Conservation (phyloP, 1,140 invertebrate species). For the Zaprionus africanus region DNA sequence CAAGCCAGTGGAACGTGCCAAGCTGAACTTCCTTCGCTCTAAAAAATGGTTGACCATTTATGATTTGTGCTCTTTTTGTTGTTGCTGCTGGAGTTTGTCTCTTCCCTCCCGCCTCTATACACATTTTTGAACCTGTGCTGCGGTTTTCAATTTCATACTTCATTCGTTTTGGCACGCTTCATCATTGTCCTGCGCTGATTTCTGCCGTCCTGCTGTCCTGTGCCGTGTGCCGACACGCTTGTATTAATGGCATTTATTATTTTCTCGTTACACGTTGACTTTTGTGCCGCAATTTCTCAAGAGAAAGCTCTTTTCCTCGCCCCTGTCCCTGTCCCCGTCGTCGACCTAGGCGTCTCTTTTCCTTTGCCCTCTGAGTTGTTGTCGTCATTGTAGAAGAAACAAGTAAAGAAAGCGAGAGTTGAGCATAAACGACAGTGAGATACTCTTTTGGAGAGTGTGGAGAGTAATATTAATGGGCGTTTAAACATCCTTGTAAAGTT, state of each 20-base stretch:
- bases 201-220: background rate
- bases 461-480: no score
- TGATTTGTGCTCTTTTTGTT: conserved; percentile 39
- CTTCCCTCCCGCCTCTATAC: background rate
- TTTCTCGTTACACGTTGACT: conserved; percentile 83
- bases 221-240: conserved; percentile 37
- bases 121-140: conserved; percentile 50
- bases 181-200: conserved; percentile 13
- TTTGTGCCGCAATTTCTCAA: conserved; percentile 81
- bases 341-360: background rate
- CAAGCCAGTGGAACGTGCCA: background rate
- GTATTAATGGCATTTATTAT: conserved; percentile 83
- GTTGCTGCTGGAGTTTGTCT: conserved; percentile 8
- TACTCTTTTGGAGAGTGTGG: no score
- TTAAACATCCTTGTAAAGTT: no score
- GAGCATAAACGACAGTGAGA: no score
- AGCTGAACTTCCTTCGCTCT: background rate
- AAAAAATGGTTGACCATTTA: conserved; percentile 49
- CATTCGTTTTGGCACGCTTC: conserved; percentile 62
- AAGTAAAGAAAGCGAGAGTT: background rate
- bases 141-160: conserved; percentile 81
- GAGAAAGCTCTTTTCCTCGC: conserved; percentile 30
- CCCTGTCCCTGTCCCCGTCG: background rate
- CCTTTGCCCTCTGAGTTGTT: background rate
- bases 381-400: conserved; percentile 30